A percentile compares a stretch with the other conserved stretches of the same genome.
These are phyloP conservation scores for Actenoides lindsayi DNA, from an alignment of 2,113 vertebrate genomes.

Conservation along the genomic window DNA sequence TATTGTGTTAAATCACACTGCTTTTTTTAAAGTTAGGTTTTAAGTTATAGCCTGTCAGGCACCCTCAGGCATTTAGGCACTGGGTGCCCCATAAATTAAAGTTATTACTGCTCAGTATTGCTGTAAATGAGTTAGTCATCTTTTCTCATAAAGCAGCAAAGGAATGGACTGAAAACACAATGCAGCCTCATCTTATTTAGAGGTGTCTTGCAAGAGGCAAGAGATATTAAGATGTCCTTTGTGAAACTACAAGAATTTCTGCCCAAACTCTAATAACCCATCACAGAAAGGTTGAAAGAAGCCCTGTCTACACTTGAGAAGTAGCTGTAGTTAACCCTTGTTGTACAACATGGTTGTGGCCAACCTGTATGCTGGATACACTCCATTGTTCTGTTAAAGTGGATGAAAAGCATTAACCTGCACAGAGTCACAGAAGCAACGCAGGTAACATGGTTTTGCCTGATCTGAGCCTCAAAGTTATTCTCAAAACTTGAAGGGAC, in stretches of 20 bases:
- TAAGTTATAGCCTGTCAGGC: conserved; percentile 18
- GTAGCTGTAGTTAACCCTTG: background rate
- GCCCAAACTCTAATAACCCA: background rate
- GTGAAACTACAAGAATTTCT: background rate
- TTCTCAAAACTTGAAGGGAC: background rate
- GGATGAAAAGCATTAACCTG: background rate
- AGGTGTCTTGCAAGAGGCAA: conserved; percentile 32
- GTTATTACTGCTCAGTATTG: background rate
- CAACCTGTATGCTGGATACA: background rate
- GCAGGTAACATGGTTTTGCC: background rate
- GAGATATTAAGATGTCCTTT: conserved; percentile 20
- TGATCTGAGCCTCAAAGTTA: background rate
- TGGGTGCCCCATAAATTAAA: conserved; percentile 24
- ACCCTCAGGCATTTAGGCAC: conserved; percentile 4
- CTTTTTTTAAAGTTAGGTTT: background rate
- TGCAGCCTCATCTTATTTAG: conserved; percentile 44
- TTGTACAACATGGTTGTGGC: background rate
- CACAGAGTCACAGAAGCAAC: background rate
- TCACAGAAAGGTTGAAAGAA: background rate
- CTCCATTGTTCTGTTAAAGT: background rate
- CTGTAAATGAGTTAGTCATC: conserved; percentile 30
- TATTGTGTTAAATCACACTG: background rate
- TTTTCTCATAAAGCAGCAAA: conserved; percentile 30
- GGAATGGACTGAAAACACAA: background rate
- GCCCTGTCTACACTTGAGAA: background rate